Base-by-base conservation (phyloP, 2,113 vertebrate genomes). In the Pseudopodoces humilis region DNA sequence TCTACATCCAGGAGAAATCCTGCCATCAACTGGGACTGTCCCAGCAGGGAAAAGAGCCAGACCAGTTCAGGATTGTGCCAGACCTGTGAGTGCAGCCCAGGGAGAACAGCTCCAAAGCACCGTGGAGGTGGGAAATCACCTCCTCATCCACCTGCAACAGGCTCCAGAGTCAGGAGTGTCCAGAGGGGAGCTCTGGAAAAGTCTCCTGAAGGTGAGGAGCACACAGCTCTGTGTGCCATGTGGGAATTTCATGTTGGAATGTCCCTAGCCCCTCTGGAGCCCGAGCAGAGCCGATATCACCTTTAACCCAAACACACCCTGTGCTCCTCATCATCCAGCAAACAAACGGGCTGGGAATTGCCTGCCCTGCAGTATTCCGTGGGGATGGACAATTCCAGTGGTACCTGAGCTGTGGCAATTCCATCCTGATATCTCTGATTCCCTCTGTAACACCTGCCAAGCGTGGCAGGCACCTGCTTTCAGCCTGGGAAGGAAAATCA, bases 261-360 rank as follows among this genome's bases (percentile, higher is more conserved):
- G n/a, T 46, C 23, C 49, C 67, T 22, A 37, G 22, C 11, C 21
- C 37, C 49, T 12, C 41, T 5, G 6, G 56, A 84, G 31, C 22
- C 27, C 0, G 1, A 31, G 21, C 0, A 31, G n/a, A 65, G 28
- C 41, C 0, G 0, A 39, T n/a, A 39, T 13, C 62, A 28, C 28
- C 3, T 5, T 8, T 11, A 50, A 22, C 53, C 24, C 28, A 3
- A 35, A 17, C 9, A 10, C 30, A 39, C 8, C 28, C 25, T 21
- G 24, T 14, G 69, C 64, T 72, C 49, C 63, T 59, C 53, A 7
- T 21, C 9, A 0, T 4, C 31, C 59, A 72, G 59, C 10, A 3
- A 44, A 25, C 5, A 77, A 53, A 50, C 10, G 75, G 70, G 70
- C 50, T 64, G 83, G 75, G 55, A 18, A 27, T 39, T 10, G 23